A percentile compares a stretch with the other conserved stretches of the same genome.
phyloP scores from a whole-genome alignment of 2,113 vertebrate species.

The Tonatia bakeri region DNA sequence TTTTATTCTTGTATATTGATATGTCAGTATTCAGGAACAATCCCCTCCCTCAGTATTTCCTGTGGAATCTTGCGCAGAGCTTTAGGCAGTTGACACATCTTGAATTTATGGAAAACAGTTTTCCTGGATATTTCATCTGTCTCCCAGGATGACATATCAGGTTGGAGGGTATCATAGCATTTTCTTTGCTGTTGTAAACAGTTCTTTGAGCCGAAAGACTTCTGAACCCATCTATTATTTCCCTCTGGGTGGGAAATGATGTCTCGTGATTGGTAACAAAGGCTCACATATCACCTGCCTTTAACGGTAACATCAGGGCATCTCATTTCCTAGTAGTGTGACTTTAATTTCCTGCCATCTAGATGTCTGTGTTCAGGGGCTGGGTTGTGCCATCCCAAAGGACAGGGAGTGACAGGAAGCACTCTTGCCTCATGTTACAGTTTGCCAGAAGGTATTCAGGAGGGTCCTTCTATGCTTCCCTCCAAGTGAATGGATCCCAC shows the following conservation, averaged over 20 bases:
- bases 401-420: constrained; percentile 8
- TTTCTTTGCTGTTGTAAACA: constrained; percentile 46
- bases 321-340: neutral
- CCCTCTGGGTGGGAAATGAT: constrained; percentile 16
- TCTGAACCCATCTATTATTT: constrained; percentile 16
- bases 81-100: neutral
- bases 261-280: constrained; percentile 34
- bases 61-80: neutral
- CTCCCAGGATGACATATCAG: neutral
- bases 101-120: neutral
- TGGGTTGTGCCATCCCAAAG: neutral
- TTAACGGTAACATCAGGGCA: neutral
- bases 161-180: neutral
- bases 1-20: neutral
- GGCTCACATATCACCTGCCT: constrained; percentile 18
- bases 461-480: neutral
- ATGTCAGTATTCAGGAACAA: neutral
- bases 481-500: neutral
- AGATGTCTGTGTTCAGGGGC: neutral
- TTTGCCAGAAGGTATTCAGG: neutral
- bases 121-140: neutral
- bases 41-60: neutral
- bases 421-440: neutral
- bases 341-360: constrained; percentile 45
- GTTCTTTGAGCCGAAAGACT: constrained; percentile 25